phyloP scores from a whole-genome alignment of 2,113 vertebrate species.

The Onychostruthus taczanowskii region DNA sequence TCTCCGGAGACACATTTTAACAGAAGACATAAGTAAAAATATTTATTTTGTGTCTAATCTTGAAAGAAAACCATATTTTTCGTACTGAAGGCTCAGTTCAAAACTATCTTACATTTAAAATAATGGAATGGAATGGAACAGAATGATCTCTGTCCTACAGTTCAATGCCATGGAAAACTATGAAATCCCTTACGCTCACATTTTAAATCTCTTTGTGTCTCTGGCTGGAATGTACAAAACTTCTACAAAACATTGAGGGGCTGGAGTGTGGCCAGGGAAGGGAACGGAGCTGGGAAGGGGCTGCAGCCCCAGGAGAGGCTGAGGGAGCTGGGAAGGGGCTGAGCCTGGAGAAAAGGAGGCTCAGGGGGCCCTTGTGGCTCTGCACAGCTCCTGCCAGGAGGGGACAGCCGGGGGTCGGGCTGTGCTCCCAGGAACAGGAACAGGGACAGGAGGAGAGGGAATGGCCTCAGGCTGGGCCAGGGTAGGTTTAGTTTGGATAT shows the following conservation, averaged over 20 bases:
- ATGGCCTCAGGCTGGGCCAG: neutral
- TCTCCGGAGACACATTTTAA: neutral
- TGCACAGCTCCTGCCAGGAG: neutral
- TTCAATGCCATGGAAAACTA: neutral
- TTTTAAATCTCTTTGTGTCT: neutral
- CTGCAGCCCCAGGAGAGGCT: neutral
- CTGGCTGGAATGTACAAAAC: neutral
- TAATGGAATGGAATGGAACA: neutral
- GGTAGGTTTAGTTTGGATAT: accelerated
- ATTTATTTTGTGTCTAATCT: neutral
- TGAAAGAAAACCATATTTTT: neutral
- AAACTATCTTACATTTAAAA: neutral
- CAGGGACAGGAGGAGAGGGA: neutral
- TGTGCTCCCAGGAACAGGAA: neutral
- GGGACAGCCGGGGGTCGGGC: accelerated
- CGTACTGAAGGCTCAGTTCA: neutral
- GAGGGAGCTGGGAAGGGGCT: neutral
- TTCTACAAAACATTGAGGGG: neutral
- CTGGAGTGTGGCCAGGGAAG: accelerated
- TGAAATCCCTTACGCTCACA: neutral
- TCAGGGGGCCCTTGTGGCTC: neutral
- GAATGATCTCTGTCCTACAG: neutral
- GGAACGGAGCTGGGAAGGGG: accelerated
- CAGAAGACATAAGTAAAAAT: neutral
- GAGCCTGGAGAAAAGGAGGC: neutral